Evolutionary conservation across 1,140 invertebrate genomes (phyloP).

Genomic region (Trichonephila clavata): DNA sequence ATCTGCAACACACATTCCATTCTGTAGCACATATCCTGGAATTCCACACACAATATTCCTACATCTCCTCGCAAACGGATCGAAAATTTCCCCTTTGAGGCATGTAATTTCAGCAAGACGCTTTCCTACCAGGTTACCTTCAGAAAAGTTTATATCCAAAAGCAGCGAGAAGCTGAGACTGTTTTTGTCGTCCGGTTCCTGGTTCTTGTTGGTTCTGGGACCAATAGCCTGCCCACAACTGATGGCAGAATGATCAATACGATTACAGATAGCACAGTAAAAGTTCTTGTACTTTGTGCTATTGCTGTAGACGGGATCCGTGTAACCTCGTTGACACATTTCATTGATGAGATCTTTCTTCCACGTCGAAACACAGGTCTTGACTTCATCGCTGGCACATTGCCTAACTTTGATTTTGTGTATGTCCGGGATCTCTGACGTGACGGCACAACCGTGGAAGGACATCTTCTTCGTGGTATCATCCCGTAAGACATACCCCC

Average conservation of each 20-base stretch:
- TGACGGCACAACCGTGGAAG: conserved; percentile 47
- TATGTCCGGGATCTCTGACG: conserved; percentile 30
- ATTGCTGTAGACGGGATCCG: conserved; percentile 54
- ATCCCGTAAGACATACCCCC: conserved; percentile 43
- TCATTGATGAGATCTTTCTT: conserved; percentile 17
- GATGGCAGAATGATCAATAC: conserved; percentile 80
- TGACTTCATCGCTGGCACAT: conserved; percentile 2
- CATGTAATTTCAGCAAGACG: conserved; percentile 79
- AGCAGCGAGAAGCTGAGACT: conserved; percentile 82
- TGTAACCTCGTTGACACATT: conserved; percentile 43
- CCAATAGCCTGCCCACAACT: conserved; percentile 78
- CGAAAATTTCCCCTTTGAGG: conserved; percentile 81
- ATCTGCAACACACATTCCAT: conserved; percentile 49
- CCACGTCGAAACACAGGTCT: conserved; percentile 41
- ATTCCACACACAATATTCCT: conserved; percentile 80
- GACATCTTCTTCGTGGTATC: conserved; percentile 47
- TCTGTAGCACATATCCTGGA: conserved; percentile 69
- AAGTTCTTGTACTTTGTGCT: conserved; percentile 82
- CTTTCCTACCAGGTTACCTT: conserved; percentile 80
- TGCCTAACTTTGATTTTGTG: background rate
- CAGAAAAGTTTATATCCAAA: conserved; percentile 81
- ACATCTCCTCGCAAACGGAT: conserved; percentile 83
- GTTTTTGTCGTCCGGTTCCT: conserved; percentile 80
- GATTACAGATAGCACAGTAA: conserved; percentile 84
- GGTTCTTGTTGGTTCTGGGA: conserved; percentile 37